These are phyloP conservation scores for Eugnorisma glareosa DNA, from an alignment of 2,888 invertebrate genomes.

Conservation along the genomic window DNA sequence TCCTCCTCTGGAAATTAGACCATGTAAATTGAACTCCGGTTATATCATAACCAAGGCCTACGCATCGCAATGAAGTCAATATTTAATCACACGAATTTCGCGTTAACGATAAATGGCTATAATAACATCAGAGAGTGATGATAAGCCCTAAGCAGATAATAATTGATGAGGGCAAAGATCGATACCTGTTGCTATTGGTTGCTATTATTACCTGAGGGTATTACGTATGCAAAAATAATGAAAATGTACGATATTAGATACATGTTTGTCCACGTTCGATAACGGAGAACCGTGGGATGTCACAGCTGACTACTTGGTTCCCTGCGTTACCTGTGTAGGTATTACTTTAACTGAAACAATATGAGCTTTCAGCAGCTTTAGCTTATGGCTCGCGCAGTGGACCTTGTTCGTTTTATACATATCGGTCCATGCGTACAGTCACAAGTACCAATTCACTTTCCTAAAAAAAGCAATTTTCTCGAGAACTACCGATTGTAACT, in stretches of 20 bases:
- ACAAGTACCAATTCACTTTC: too few species aligned
- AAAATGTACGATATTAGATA: slow-evolving; percentile 62
- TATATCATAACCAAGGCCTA: neutral
- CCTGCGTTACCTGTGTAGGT: neutral
- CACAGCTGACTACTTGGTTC: slow-evolving; percentile 61
- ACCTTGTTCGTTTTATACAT: neutral
- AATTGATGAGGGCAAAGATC: slow-evolving; percentile 56
- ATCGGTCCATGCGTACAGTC: neutral
- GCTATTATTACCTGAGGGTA: slow-evolving; percentile 36
- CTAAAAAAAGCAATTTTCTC: too few species aligned
- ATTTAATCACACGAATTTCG: slow-evolving; percentile 17
- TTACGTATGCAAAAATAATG: slow-evolving; percentile 55
- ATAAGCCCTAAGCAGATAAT: slow-evolving; percentile 53
- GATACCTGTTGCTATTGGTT: slow-evolving; percentile 54
- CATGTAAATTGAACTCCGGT: slow-evolving; percentile 1
- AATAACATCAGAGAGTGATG: slow-evolving; percentile 38
- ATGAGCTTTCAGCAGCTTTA: slow-evolving; percentile 10
- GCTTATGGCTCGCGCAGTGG: neutral
- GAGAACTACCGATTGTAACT: too few species aligned
- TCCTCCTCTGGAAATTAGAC: slow-evolving; percentile 38
- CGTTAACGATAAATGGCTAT: slow-evolving; percentile 5
- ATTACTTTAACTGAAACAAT: slow-evolving; percentile 32
- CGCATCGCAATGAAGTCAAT: slow-evolving; percentile 18
- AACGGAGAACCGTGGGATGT: slow-evolving; percentile 68
- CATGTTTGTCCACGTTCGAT: slow-evolving; percentile 62